phyloP scores from a whole-genome alignment of 1,140 invertebrate genomes.

The Artemia franciscana region DNA sequence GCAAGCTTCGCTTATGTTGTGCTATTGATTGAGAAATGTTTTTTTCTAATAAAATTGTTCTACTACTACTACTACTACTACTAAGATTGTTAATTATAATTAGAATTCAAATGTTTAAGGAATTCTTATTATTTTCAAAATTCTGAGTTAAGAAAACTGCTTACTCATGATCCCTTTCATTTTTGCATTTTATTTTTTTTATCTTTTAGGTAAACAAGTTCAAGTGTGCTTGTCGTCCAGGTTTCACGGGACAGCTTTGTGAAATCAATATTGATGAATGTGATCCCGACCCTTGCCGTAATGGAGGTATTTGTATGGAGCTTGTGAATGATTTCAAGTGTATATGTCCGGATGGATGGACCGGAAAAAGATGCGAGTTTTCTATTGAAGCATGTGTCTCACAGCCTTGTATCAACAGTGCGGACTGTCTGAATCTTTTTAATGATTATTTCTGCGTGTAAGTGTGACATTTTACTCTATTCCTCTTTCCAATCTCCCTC shows the following conservation, averaged over 20 bases:
- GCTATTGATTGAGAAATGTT: too few relatives aligned
- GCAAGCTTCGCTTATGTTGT: too few relatives aligned
- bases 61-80: too few relatives aligned
- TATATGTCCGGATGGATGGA: conserved; percentile 55
- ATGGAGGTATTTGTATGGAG: conserved; percentile 68
- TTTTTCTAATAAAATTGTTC: too few relatives aligned
- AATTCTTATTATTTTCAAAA: too few relatives aligned
- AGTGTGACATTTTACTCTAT: too few relatives aligned
- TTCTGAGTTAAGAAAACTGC: too few relatives aligned
- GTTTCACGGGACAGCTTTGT: conserved; percentile 17
- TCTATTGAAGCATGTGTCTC: conserved; percentile 66
- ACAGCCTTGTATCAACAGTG: conserved; percentile 73
- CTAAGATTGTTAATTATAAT: too few relatives aligned
- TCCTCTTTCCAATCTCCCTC: too few relatives aligned
- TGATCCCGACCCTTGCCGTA: conserved; percentile 57
- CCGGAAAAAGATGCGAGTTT: conserved; percentile 56
- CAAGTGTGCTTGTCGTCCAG: conserved; percentile 16
- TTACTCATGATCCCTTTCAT: not conserved
- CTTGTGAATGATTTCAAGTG: conserved; percentile 63
- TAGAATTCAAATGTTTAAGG: too few relatives aligned
- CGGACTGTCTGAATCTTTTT: conserved; percentile 74
- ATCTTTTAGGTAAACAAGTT: conserved; percentile 12
- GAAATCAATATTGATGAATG: conserved; percentile 64
- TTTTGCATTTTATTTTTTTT: not conserved
- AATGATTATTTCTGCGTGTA: conserved; percentile 88